Percentiles rank a stretch among this genome's conserved stretches.
Evolutionary conservation across 2,888 invertebrate genomes (phyloP).

Genomic region (Toxonevra muliebris): DNA sequence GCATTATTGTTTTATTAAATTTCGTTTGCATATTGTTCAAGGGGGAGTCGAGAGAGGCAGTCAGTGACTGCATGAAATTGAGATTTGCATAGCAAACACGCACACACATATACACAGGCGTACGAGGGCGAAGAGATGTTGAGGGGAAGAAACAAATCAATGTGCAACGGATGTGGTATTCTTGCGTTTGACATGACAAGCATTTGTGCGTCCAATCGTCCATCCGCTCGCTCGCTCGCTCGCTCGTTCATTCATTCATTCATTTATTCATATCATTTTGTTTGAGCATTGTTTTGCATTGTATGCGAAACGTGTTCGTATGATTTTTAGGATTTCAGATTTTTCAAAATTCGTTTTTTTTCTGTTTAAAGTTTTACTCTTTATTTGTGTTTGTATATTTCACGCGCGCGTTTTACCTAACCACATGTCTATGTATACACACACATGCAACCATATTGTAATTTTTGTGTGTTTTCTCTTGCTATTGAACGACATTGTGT

Average conservation of each 20-base stretch:
- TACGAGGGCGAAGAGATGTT: no score
- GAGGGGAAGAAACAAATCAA: no score
- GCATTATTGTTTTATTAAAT: no score
- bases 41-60: no score
- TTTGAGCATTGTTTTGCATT: background rate
- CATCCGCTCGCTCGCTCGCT: background rate
- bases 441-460: background rate
- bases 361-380: background rate
- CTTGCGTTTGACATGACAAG: background rate
- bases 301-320: constrained; percentile 1
- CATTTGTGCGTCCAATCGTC: background rate
- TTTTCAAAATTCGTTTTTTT: background rate
- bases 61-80: no score
- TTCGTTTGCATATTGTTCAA: no score
- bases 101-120: background rate
- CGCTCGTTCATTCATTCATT: background rate
- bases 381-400: background rate
- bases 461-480: background rate
- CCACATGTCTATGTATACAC: background rate
- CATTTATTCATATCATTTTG: background rate
- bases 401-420: background rate
- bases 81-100: background rate
- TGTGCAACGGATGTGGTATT: background rate
- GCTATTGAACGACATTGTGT: background rate
- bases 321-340: background rate